These are phyloP conservation scores for Epinephelus moara DNA, from an alignment of 2,113 vertebrate species.

Conservation along the genomic window DNA sequence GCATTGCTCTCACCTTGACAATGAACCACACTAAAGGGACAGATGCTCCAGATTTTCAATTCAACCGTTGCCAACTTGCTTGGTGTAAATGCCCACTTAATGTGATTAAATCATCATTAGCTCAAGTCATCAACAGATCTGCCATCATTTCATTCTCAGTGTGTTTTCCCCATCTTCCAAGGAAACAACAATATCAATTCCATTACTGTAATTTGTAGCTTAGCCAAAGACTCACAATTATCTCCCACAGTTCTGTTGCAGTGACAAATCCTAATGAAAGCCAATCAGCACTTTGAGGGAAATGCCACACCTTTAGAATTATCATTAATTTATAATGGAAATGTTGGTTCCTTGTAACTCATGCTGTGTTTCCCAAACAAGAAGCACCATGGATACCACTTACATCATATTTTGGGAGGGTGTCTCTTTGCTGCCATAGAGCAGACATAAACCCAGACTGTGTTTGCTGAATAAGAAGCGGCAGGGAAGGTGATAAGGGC, in stretches of 20 bases:
- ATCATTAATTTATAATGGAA: constrained; percentile 11
- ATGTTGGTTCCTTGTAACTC: constrained; percentile 10
- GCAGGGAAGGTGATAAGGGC: constrained; percentile 39
- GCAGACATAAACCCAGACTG: constrained; percentile 35
- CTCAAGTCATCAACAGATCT: constrained; percentile 43
- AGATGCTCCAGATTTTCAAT: constrained; percentile 16
- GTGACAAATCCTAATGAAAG: constrained; percentile 20
- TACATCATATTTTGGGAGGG: constrained; percentile 7
- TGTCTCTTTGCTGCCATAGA: constrained; percentile 5
- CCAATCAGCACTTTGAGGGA: constrained; percentile 15
- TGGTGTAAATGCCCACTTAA: neutral
- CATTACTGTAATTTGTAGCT: constrained; percentile 44
- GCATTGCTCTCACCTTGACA: constrained; percentile 41
- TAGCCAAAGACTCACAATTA: constrained; percentile 33
- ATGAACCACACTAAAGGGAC: constrained; percentile 9
- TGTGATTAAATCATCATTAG: constrained; percentile 38
- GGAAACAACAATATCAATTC: constrained; percentile 27
- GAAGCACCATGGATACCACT: constrained; percentile 1
- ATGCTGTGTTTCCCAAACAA: neutral
- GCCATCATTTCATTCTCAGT: constrained; percentile 28
- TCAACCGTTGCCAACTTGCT: constrained; percentile 14
- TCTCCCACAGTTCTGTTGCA: constrained; percentile 21
- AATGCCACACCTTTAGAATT: constrained; percentile 31
- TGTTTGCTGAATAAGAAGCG: constrained; percentile 39
- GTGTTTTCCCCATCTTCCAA: constrained; percentile 21